Percentiles rank a stretch among this genome's conserved stretches.
These are phyloP conservation scores for Leptinotarsa peninsularis DNA, from an alignment of 2,888 invertebrate species.

Conservation along the genomic window DNA sequence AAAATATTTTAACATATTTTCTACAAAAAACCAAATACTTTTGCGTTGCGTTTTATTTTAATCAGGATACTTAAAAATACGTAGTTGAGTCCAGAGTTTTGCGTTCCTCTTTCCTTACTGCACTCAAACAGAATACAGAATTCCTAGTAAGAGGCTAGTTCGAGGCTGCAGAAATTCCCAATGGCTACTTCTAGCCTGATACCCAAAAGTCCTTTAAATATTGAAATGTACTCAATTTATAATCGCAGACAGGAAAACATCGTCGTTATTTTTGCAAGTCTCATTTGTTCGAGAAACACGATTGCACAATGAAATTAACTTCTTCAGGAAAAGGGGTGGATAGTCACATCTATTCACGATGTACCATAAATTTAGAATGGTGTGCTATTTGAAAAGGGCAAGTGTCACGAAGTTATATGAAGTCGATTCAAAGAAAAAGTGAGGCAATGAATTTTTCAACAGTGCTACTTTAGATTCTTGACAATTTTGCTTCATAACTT, in stretches of 20 bases:
- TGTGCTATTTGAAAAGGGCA: not conserved
- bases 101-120: not conserved
- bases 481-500: no score
- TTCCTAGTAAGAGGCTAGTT: not conserved
- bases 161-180: not conserved
- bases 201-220: constrained; percentile 28
- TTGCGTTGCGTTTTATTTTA: no score
- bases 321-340: constrained; percentile 12
- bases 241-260: constrained; percentile 29
- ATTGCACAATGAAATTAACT: constrained; percentile 29
- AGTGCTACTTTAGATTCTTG: no score
- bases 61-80: no score
- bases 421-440: not conserved
- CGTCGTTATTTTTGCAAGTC: constrained; percentile 40
- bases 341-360: constrained; percentile 2
- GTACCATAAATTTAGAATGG: not conserved
- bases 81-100: not conserved
- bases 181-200: not conserved
- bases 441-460: no score
- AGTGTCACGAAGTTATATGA: not conserved
- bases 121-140: not conserved
- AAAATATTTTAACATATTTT: no score
- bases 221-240: constrained; percentile 34
- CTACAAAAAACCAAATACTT: no score
- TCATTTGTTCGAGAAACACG: constrained; percentile 24